Evolutionary conservation across 1,140 invertebrate genomes (phyloP), one percentile per base, ranked within the genome.

Genomic region (Bombus terrestris): DNA sequence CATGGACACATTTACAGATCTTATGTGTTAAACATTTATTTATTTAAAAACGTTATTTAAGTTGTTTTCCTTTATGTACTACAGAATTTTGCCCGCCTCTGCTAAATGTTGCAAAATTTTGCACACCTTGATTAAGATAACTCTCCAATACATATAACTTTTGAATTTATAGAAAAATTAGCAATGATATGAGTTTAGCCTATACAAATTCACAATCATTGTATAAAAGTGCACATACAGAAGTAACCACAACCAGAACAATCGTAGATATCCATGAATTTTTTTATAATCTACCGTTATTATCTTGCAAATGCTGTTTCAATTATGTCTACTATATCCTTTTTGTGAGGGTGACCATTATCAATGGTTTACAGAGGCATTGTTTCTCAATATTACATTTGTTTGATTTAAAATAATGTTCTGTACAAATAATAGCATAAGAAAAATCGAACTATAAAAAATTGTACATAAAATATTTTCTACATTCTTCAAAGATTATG

Each of bases 141-240:
- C 66, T 89, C 77, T 71, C 64, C 69, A 53, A 74, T 76, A 76
- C 35, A 57, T 89, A 90, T 75, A 90, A 85, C 80, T 76, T 74
- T 83, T 39, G 37, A 81, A 82, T 79, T 35, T 35, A 76, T 47
- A 85, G 37, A 81, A 75, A 83, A 90, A 74, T 69, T 78, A 69
- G 59, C 57, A 80, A 69, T 81, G 74, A 89, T 90, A 88, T 83
- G 85, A 85, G 37, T 76, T 85, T 39, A 85, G 53, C 69, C 79
- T 64, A 75, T 57, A 66, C 35, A 76, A 41, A 81, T 68, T 85
- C 37, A 85, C 39, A 47, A 85, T 83, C 57, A 75, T 72, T 18
- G 76, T 84, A 83, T 85, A 85, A 90, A 68, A 87, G 78, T 86
- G 66, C 64, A 81, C 41, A 68, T 57, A 79, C 77, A 90, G 68